These are phyloP conservation scores for Aselliscus stoliczkanus DNA, from an alignment of 2,797 vertebrate species.

Conservation along the genomic window DNA sequence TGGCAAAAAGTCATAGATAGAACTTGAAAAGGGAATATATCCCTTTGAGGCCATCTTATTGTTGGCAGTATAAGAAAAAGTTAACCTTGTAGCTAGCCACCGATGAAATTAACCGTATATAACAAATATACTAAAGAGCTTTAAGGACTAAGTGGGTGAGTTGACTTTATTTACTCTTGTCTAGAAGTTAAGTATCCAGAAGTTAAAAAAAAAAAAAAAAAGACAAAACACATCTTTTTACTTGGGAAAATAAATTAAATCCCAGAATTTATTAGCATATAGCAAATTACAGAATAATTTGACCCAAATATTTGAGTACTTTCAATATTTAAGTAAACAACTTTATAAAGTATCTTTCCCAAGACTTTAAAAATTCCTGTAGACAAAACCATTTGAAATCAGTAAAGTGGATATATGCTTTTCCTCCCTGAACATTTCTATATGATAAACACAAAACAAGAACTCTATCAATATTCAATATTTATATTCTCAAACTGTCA, in stretches of 20 bases:
- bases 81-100: not conserved
- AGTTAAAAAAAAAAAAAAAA: not conserved
- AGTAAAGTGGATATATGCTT: not conserved
- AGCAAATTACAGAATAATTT: not conserved
- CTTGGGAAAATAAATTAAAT: constrained; percentile 14
- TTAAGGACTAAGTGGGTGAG: not conserved
- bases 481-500: not conserved
- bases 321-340: not conserved
- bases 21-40: not conserved
- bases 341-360: not conserved
- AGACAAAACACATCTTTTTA: not conserved
- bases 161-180: not conserved
- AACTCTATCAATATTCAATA: not conserved
- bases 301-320: constrained; percentile 19
- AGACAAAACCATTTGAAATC: constrained; percentile 11
- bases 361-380: constrained; percentile 24
- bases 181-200: constrained; percentile 3
- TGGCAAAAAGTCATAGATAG: not conserved
- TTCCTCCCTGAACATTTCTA: not conserved
- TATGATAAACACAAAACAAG: not conserved
- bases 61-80: not conserved
- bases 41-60: not conserved
- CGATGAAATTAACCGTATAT: not conserved
- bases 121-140: not conserved
- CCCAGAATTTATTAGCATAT: not conserved